Percentiles rank a stretch among this genome's conserved stretches.
Conservation (phyloP, 1,140 invertebrate genomes). For the Danaus plexippus region DNA sequence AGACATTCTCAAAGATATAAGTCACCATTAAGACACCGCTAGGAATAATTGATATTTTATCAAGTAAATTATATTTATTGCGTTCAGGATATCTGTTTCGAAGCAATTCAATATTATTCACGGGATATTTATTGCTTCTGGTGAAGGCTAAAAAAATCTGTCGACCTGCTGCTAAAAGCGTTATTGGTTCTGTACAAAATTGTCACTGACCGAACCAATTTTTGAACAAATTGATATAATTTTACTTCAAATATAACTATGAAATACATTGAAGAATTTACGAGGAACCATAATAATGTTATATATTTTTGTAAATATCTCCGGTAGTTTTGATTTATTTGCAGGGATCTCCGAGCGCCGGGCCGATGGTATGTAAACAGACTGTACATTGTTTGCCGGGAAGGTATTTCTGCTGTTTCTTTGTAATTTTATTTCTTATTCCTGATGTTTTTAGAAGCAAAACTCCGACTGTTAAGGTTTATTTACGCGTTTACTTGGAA, state of each 20-base stretch:
- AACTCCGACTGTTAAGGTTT: conserved; percentile 1
- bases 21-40: conserved; percentile 4
- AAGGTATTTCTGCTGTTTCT: conserved; percentile 19
- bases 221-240: too few relatives aligned
- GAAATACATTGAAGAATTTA: too few relatives aligned
- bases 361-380: conserved; percentile 21
- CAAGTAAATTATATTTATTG: conserved; percentile 20
- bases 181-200: conserved; percentile 7
- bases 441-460: conserved; percentile 10
- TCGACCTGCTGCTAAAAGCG: neutral
- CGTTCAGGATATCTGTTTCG: conserved; percentile 11
- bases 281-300: too few relatives aligned
- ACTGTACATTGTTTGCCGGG: conserved; percentile 15
- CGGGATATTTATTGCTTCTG: conserved; percentile 15
- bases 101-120: conserved; percentile 19
- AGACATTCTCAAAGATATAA: neutral
- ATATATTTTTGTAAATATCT: too few relatives aligned
- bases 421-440: conserved; percentile 22
- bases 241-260: too few relatives aligned
- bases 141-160: conserved; percentile 19
- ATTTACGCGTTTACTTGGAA: conserved; percentile 13
- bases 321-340: neutral
- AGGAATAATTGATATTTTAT: conserved; percentile 19
- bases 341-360: conserved; percentile 8
- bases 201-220: too few relatives aligned